phyloP scores from a whole-genome alignment of 2,113 vertebrate genomes.

The Megalops atlanticus region DNA sequence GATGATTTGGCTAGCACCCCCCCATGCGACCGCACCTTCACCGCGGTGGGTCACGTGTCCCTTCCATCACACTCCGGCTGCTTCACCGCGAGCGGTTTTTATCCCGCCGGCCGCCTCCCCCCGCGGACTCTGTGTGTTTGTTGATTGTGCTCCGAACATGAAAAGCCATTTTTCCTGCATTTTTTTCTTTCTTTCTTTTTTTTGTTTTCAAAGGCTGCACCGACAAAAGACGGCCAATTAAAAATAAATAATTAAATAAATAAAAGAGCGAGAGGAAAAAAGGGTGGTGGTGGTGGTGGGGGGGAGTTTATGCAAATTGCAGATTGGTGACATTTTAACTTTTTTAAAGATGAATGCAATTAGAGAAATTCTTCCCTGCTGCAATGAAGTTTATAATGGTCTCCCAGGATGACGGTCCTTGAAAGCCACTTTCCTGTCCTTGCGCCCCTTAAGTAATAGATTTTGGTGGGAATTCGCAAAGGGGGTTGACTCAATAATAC shows the following conservation, averaged over 20 bases:
- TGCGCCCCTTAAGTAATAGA: constrained; percentile 17
- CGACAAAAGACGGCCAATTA: constrained; percentile 6
- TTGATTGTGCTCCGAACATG: background rate
- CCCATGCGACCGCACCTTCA: too few species aligned
- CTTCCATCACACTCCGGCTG: too few species aligned
- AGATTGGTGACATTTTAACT: constrained; percentile 29
- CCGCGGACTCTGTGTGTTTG: too few species aligned
- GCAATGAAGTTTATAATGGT: constrained; percentile 18
- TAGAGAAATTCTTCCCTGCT: constrained; percentile 11
- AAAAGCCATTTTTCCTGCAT: background rate
- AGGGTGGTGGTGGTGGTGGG: too few species aligned
- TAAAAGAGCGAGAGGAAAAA: too few species aligned
- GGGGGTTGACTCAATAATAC: constrained; percentile 16
- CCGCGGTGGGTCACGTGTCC: too few species aligned
- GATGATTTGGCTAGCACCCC: too few species aligned
- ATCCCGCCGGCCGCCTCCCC: too few species aligned
- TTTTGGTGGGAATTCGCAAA: constrained; percentile 14
- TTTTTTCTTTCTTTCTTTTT: background rate
- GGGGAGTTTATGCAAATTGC: constrained; percentile 16
- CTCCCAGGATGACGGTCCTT: constrained; percentile 26
- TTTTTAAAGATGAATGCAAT: constrained; percentile 4
- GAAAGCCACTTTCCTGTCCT: constrained; percentile 6
- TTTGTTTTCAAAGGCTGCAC: background rate
- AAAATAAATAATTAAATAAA: too few species aligned
- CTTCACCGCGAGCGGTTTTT: too few species aligned